phyloP scores from a whole-genome alignment of 2,888 invertebrate species.

The Meganola albula region DNA sequence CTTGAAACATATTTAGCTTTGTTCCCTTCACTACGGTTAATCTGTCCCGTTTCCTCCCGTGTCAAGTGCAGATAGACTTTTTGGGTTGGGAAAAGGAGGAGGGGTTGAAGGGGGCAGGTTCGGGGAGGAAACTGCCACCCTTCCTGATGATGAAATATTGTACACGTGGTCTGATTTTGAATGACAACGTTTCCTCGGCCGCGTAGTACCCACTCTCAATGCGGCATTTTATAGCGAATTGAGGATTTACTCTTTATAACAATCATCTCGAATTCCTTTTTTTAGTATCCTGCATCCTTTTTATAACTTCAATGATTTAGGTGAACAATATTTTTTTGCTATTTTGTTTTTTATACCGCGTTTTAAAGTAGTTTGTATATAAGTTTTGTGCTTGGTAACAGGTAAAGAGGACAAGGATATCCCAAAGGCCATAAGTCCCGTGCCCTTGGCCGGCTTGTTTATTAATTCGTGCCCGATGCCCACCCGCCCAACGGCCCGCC shows the following conservation, averaged over 20 bases:
- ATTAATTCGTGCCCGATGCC: constrained; percentile 68
- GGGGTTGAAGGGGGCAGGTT: constrained; percentile 38
- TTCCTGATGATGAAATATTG: constrained; percentile 84
- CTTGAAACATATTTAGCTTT: constrained; percentile 77
- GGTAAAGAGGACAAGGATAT: constrained; percentile 51
- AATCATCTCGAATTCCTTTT: constrained; percentile 44
- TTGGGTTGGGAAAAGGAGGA: constrained; percentile 56
- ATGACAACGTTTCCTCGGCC: constrained; percentile 81
- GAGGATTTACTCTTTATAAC: constrained; percentile 57
- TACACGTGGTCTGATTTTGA: constrained; percentile 85
- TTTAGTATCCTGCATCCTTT: constrained; percentile 19
- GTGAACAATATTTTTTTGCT: not conserved
- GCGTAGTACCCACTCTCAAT: constrained; percentile 54
- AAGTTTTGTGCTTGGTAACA: constrained; percentile 26
- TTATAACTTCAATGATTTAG: constrained; percentile 2
- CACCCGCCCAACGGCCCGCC: constrained; percentile 45
- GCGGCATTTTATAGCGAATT: constrained; percentile 68
- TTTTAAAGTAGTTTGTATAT: constrained; percentile 7
- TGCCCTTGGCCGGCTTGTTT: constrained; percentile 71
- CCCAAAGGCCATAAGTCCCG: constrained; percentile 51
- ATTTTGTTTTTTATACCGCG: constrained; percentile 1
- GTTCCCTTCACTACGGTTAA: constrained; percentile 77
- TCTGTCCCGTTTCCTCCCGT: constrained; percentile 77
- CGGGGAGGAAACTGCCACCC: constrained; percentile 43
- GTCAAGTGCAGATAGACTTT: constrained; percentile 78